Evolutionary conservation across 1,140 invertebrate genomes (phyloP).

Genomic region (Dysdera silvatica): DNA sequence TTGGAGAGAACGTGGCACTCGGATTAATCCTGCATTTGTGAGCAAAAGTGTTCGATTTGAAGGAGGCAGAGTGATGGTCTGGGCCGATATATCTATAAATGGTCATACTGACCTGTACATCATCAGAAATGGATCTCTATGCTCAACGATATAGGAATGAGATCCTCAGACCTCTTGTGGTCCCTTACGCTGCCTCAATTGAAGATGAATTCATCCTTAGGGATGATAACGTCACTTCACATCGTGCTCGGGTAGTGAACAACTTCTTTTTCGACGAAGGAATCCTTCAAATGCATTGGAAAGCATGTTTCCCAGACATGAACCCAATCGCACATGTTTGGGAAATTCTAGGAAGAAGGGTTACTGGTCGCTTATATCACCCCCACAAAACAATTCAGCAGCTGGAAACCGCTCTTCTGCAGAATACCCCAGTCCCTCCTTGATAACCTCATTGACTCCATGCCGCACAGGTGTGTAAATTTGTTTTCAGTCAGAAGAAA

Average conservation of each 20-base stretch:
- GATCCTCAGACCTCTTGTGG: background rate
- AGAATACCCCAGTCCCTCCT: background rate
- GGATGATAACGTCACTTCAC: slow-evolving; percentile 34
- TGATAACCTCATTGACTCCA: background rate
- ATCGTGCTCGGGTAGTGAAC: slow-evolving; percentile 22
- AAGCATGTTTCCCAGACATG: slow-evolving; percentile 41
- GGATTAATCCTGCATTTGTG: background rate
- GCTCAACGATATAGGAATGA: background rate
- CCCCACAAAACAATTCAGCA: background rate
- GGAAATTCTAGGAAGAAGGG: slow-evolving; percentile 27
- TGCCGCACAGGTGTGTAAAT: background rate
- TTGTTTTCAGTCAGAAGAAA: background rate
- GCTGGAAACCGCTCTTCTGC: background rate
- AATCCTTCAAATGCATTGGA: slow-evolving; percentile 38
- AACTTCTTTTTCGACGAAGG: slow-evolving; percentile 28
- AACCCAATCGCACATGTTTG: slow-evolving; percentile 44
- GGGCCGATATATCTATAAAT: background rate
- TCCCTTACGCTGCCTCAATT: background rate
- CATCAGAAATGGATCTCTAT: background rate
- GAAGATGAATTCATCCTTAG: background rate
- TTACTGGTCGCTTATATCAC: background rate
- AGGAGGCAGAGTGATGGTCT: background rate
- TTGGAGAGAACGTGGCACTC: background rate
- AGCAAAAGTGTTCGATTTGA: background rate
- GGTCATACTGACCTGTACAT: background rate